These are phyloP conservation scores for Chroicocephalus ridibundus DNA, from an alignment of 2,113 vertebrate genomes.

Conservation along the genomic window DNA sequence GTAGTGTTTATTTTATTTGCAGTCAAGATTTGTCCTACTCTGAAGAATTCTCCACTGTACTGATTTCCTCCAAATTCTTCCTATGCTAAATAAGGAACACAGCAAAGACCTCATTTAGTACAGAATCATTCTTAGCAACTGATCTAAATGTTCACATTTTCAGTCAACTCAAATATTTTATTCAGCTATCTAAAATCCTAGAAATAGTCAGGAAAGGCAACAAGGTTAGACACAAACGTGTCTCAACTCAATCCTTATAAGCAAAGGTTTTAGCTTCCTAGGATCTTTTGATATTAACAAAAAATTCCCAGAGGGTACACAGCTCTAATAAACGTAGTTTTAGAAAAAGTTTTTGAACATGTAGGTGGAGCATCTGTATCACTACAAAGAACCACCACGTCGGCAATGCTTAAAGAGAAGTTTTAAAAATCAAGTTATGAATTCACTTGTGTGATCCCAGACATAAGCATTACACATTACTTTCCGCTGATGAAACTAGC, in stretches of 20 bases:
- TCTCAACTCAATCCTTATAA: background rate
- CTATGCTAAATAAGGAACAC: background rate
- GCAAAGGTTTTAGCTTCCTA: background rate
- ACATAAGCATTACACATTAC: background rate
- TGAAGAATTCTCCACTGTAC: background rate
- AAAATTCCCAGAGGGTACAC: background rate
- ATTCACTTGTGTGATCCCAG: background rate
- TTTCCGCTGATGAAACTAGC: slow-evolving; percentile 30
- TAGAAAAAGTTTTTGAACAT: background rate
- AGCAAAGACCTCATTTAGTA: background rate
- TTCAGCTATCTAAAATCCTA: background rate
- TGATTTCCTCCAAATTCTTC: background rate
- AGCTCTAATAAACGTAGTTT: background rate
- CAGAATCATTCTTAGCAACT: background rate
- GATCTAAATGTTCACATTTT: background rate
- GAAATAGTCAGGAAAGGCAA: background rate
- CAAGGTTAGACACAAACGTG: background rate
- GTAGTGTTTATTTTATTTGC: background rate
- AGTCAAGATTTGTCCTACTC: background rate
- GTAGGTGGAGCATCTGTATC: background rate
- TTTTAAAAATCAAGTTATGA: background rate
- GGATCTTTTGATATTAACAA: background rate
- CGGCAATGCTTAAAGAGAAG: background rate
- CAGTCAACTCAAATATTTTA: background rate
- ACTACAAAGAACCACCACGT: background rate